Percentiles rank a stretch among this genome's conserved stretches.
Evolutionary conservation across 2,113 vertebrate species (phyloP).

Genomic region (Lophotis ruficrista): DNA sequence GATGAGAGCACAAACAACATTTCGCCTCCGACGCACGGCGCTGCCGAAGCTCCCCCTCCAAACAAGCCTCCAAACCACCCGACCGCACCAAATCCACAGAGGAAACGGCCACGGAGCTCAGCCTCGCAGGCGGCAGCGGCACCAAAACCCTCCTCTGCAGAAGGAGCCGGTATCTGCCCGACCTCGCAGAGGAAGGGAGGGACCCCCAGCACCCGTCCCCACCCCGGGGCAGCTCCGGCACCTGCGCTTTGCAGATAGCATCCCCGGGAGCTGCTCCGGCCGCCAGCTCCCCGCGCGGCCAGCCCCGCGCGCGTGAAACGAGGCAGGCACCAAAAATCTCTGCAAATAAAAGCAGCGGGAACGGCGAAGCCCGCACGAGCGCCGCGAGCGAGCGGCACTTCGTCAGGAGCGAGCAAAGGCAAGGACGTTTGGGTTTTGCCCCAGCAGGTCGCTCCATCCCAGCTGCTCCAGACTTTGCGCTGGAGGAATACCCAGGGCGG

Average conservation of each 20-base stretch:
- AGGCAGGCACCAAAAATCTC: neutral
- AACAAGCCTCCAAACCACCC: neutral
- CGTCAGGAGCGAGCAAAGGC: neutral
- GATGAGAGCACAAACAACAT: neutral
- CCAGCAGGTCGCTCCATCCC: neutral
- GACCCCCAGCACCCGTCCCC: neutral
- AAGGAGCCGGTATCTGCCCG: rapidly evolving
- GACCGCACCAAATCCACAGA: rapidly evolving
- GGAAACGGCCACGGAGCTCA: neutral
- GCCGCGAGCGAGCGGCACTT: rapidly evolving
- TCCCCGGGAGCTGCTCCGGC: neutral
- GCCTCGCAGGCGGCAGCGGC: neutral
- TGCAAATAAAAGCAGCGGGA: neutral
- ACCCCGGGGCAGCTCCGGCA: neutral
- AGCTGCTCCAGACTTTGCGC: rapidly evolving
- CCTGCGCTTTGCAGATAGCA: neutral
- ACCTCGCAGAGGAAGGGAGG: neutral
- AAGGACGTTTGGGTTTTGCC: rapidly evolving
- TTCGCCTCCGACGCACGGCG: rapidly evolving
- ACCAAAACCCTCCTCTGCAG: neutral
- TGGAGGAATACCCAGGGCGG: rapidly evolving
- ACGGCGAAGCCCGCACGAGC: rapidly evolving
- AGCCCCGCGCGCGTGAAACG: rapidly evolving
- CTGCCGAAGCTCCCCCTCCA: neutral
- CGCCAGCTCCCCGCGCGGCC: rapidly evolving